Evolutionary conservation across 2,113 vertebrate genomes (phyloP), one percentile per base, ranked within the genome.

Genomic region (Rhodinocichla rosea): DNA sequence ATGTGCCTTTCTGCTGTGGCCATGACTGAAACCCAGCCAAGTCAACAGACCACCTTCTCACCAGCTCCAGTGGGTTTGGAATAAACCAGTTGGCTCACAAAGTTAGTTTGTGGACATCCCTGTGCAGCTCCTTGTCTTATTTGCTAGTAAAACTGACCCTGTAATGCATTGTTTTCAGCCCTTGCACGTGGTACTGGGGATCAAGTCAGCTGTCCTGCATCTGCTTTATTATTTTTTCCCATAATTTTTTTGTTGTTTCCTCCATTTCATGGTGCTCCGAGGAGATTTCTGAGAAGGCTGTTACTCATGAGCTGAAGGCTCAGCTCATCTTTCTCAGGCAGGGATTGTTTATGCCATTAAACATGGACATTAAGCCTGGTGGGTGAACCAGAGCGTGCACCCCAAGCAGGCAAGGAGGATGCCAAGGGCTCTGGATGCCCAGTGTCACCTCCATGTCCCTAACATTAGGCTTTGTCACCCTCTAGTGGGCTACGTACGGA

Each of bases 391-490:
- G 9, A 6, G 23, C 8, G 1, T 7, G 21, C 3, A 9, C 5
- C 3, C 2, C 24, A 63, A 22, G 33, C 21, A 37, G 45, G 7
- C 30, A 42, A 55, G 42, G 7, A 67, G 8, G 18, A 50, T 35
- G 27, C 40, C 65, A 52, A 64, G 23, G n/a, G 35, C 32, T 56
- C 63, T 49, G 55, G 62, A 57, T 5, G 20, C 10, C 37, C 4
- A 3, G 1, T 39, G 64, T 47, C 68, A 73, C 59, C 59, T 83
- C 63, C 40, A 6, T 9, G 32, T 32, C 83, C 84, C 47, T 87
- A 94, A 16, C 19, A 35, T 88, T 88, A 76, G 93, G 59, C 30
- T 95, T 55, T 96, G 79, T 91, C 96, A 96, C 94, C 95, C 94
- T 95, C 95, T 96, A 95, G 93, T 67, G 93, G 93, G 91, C 82